These are phyloP conservation scores for Myzus persicae DNA, from an alignment of 1,140 invertebrate genomes.

Conservation along the genomic window DNA sequence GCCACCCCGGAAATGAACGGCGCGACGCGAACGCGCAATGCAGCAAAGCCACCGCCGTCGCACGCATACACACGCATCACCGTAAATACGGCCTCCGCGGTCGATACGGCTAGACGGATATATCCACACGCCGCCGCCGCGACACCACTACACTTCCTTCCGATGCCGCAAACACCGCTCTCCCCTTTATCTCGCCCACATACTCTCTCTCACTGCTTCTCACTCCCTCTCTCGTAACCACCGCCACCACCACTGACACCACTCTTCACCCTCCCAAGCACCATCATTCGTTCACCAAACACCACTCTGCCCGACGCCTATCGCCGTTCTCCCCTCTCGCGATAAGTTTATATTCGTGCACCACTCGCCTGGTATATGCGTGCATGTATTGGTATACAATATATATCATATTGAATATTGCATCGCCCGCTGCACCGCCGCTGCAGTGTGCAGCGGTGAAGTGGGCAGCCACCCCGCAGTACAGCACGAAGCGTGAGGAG, in stretches of 20 bases:
- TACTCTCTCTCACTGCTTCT: too few species aligned
- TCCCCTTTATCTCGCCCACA: too few species aligned
- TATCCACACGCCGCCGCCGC: slow-evolving; percentile 37
- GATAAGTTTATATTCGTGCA: not conserved
- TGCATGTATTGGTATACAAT: not conserved
- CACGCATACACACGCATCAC: slow-evolving; percentile 29
- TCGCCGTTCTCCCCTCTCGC: not conserved
- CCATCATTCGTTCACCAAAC: not conserved
- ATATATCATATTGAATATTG: slow-evolving; percentile 21
- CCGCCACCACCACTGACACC: not conserved
- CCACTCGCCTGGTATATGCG: not conserved
- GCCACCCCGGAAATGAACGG: slow-evolving; percentile 57
- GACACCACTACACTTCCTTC: slow-evolving; percentile 17
- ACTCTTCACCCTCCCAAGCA: not conserved
- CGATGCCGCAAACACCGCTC: not conserved
- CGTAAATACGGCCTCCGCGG: slow-evolving; percentile 55
- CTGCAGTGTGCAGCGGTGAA: not conserved
- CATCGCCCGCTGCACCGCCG: not conserved
- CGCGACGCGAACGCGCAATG: slow-evolving; percentile 59
- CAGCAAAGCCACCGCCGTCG: slow-evolving; percentile 29
- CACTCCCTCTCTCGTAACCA: not conserved
- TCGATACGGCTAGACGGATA: slow-evolving; percentile 60
- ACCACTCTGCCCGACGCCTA: not conserved
- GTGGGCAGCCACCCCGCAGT: not conserved
- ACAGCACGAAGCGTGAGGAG: not conserved